Base-by-base conservation (phyloP, 2,888 invertebrate genomes). In the Abrostola triplasia region DNA sequence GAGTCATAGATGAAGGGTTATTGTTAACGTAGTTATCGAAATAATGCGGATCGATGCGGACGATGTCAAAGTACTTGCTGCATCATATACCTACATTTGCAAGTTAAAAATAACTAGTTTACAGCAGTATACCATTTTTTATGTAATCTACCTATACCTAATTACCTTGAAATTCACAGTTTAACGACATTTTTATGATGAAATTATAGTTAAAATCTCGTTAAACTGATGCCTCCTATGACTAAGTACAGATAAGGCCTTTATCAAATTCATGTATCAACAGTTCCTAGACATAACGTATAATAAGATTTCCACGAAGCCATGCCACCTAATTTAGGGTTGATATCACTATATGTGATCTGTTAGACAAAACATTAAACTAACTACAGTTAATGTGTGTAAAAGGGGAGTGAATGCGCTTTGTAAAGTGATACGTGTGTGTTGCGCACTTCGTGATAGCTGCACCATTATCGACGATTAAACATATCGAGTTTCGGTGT, bases 381-480 rank as follows among this genome's bases (percentile, higher is more conserved):
- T 64, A 52, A 57, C 47, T 52, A 59, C 13, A n/a, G 59, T 75
- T 57, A 53, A 51, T 72, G 58, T 67, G 60, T 75, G 62, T 59
- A 58, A 40, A 68, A 41, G 54, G 64, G 67, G 73, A 67, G 64
- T 65, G 65, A 77, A 66, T 71, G 72, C 76, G 74, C 74, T 80
- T 80, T 72, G 78, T 80, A 74, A 80, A 74, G 62, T 80, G 76
- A 75, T 68, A 75, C 59, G 68, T 67, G 61, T 78, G 58, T 68
- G 67, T 77, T 59, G 64, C 68, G 73, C 79, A 82, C 80, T 61
- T 67, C 59, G 66, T 76, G 77, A 64, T 60, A 60, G 71, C 71
- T 83, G 80, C 82, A 84, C 79, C 70, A 80, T 68, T 84, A 78
- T 77, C 76, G 67, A 79, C 60, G 68, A 79, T 82, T 78, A 77